Base-by-base conservation (phyloP, 2,113 vertebrate genomes). In the Cavia porcellus region DNA sequence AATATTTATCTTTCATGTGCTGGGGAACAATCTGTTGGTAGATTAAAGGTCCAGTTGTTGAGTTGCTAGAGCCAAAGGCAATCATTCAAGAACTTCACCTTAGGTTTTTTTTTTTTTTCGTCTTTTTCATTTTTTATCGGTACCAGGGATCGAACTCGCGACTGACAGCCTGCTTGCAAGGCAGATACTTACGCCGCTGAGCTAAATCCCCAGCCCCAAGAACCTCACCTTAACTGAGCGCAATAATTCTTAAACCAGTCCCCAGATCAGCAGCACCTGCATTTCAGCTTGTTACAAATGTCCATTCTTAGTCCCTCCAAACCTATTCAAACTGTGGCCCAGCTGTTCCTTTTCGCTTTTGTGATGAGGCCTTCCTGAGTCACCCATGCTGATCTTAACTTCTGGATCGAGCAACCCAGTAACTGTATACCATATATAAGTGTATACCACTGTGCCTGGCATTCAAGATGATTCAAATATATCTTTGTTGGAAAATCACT, bases 401-500 rank as follows among this genome's bases (percentile, higher is more conserved):
- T 45, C 30, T 35, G 50, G 17, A 50, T 80, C 0, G 30, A 52
- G 50, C 12, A 12, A 20, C 22, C 9, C 9, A 20, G 77, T 55
- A 55, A 55, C 50, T 80, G 47, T 30, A 30, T 38, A 38, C 38
- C 38, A 38, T 38, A 38, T 80, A 22, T 32, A 55, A 17, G 47
- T 35, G 50, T 35, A 32, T 7, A 35, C 47, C 20, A 30, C 45
- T 50, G 25, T 28, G 75, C 75, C 75, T 50, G 15, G 47, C 30
- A 55, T 52, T 80, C 52, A 42, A 24, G 50, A 83, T 72, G n/a
- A 90, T 47, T 64, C 64, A 80, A 84, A 90, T 45, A 24, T 9
- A 85, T 25, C 90, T 12, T 84, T 38, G 17, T 77, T 82, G 55
- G 30, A 89, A 94, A 96, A 92, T 11, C 52, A 81, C 30, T 79